Conservation (phyloP, 2,797 vertebrate genomes). For the Melanogrammus aeglefinus region DNA sequence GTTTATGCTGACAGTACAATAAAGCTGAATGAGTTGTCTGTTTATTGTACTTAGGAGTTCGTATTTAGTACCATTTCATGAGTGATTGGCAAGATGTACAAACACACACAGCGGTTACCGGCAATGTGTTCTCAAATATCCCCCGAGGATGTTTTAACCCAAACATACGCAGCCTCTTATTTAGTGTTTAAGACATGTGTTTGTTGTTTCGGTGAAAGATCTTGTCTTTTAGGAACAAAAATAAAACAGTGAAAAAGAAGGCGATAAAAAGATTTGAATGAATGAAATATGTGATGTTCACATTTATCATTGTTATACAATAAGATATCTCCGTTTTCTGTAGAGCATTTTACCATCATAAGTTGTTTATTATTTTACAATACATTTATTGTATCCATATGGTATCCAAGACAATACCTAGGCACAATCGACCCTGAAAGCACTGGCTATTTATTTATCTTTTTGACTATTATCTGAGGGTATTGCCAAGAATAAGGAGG, state of each 20-base stretch:
- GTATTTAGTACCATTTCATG: constrained; percentile 49
- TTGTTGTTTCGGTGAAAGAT: neutral
- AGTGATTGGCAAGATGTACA: constrained; percentile 47
- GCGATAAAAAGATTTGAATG: neutral
- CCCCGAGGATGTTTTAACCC: constrained; percentile 52
- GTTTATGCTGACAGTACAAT: neutral
- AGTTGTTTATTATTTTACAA: neutral
- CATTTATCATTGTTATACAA: neutral
- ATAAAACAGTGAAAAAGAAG: neutral
- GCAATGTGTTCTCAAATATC: constrained; percentile 40
- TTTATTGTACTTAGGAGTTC: constrained; percentile 56
- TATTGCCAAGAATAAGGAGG: neutral
- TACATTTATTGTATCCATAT: neutral
- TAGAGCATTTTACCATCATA: neutral
- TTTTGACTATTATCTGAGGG: neutral
- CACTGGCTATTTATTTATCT: too few relatives aligned
- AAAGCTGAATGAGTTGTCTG: constrained; percentile 13
- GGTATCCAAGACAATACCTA: neutral
- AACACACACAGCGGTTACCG: constrained; percentile 38
- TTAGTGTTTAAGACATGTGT: constrained; percentile 19
- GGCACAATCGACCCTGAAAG: too few relatives aligned
- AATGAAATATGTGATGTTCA: neutral
- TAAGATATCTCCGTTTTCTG: neutral
- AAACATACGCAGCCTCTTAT: constrained; percentile 44
- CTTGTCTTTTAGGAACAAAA: neutral